Percentiles rank a stretch among this genome's conserved stretches.
phyloP scores from a whole-genome alignment of 2,797 vertebrate species.

The Picus viridis region DNA sequence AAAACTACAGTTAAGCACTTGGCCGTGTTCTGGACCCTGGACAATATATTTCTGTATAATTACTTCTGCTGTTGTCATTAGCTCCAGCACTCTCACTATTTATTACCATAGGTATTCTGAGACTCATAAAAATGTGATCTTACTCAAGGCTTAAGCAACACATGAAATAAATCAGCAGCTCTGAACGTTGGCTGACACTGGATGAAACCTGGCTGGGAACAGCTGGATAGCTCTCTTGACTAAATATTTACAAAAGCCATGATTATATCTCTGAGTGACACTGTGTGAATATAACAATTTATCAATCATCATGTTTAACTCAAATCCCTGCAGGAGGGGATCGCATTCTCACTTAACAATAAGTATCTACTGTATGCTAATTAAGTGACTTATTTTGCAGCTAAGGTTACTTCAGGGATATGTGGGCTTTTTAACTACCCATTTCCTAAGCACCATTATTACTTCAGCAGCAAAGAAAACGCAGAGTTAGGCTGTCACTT shows the following conservation, averaged over 20 bases:
- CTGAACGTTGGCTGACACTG: conserved; percentile 74
- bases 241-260: conserved; percentile 86
- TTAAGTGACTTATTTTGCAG: conserved; percentile 75
- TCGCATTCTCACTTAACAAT: conserved; percentile 76
- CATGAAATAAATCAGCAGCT: conserved; percentile 80
- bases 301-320: conserved; percentile 84
- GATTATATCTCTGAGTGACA: conserved; percentile 83
- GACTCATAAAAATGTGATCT: conserved; percentile 82
- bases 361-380: conserved; percentile 78
- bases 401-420: conserved; percentile 70
- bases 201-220: conserved; percentile 82
- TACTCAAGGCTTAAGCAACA: conserved; percentile 77
- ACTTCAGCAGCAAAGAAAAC: background rate
- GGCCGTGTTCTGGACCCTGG: conserved; percentile 52
- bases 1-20: conserved; percentile 39
- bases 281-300: conserved; percentile 81
- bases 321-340: conserved; percentile 76
- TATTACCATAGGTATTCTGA: conserved; percentile 81
- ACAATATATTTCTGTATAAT: conserved; percentile 70
- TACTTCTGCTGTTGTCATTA: conserved; percentile 73
- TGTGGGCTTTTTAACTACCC: conserved; percentile 44
- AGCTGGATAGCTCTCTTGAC: conserved; percentile 85
- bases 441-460: conserved; percentile 24
- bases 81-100: conserved; percentile 73
- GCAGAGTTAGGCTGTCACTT: background rate